These are phyloP conservation scores for Synergus japonicus DNA, from an alignment of 2,888 invertebrate genomes.

Conservation along the genomic window DNA sequence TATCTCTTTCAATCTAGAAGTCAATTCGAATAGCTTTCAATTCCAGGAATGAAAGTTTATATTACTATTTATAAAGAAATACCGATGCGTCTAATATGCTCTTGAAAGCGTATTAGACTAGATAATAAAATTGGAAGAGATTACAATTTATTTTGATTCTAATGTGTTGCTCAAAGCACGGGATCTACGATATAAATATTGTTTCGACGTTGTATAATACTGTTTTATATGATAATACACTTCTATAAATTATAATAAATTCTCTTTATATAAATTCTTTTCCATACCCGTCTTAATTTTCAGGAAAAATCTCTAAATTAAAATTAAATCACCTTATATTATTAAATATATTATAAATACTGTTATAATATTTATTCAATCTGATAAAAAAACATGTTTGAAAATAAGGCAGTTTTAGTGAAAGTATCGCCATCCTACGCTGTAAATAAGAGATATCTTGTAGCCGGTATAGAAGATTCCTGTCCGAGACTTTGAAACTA, in stretches of 20 bases:
- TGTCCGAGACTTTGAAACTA: neutral
- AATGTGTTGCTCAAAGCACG: conserved; percentile 49
- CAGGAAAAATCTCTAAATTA: neutral
- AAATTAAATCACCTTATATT: neutral
- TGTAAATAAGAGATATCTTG: neutral
- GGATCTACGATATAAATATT: conserved; percentile 48
- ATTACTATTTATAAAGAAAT: conserved; percentile 5
- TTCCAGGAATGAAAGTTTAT: neutral
- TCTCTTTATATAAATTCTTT: neutral
- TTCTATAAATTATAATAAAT: conserved; percentile 29
- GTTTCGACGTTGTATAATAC: conserved; percentile 54
- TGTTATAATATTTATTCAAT: neutral
- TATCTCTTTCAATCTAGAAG: neutral
- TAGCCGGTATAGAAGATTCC: conserved; percentile 16
- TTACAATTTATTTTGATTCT: conserved; percentile 10
- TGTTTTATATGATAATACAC: conserved; percentile 37
- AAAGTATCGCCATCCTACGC: conserved; percentile 34
- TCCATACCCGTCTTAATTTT: neutral
- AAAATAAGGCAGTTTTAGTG: neutral
- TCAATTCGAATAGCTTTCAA: conserved; percentile 19
- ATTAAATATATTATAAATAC: neutral
- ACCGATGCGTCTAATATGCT: neutral
- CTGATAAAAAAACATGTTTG: neutral
- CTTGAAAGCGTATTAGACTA: neutral
- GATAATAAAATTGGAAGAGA: conserved; percentile 7